These are phyloP conservation scores for Mico argentatus DNA, from an alignment of 2,797 vertebrate genomes.

Conservation along the genomic window DNA sequence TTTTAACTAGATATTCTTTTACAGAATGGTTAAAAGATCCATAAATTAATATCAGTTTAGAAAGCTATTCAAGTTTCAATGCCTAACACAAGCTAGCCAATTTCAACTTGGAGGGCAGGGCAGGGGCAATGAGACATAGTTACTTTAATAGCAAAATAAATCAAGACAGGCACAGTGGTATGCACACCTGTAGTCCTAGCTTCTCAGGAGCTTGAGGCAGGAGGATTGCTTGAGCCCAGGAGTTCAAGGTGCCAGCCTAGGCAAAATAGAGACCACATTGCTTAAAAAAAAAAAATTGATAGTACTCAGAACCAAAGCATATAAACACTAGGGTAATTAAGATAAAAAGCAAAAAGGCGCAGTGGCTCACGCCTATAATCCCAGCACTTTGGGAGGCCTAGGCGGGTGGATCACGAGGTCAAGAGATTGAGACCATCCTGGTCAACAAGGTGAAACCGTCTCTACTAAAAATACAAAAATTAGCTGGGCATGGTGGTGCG, in stretches of 20 bases:
- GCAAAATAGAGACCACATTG: background rate
- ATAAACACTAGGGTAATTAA: constrained; percentile 19
- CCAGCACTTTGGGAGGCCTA: too few species aligned
- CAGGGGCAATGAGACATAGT: background rate
- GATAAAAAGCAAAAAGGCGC: constrained; percentile 12
- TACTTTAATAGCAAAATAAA: constrained; percentile 33
- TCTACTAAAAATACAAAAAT: too few species aligned
- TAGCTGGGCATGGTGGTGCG: too few species aligned
- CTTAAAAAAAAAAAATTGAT: background rate
- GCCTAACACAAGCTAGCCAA: background rate
- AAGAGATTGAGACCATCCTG: too few species aligned
- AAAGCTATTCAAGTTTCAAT: background rate
- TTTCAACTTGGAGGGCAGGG: background rate
- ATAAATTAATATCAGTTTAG: background rate
- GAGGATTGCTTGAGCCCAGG: background rate
- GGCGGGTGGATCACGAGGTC: too few species aligned
- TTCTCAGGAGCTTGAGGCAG: background rate
- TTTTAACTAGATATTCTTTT: constrained; percentile 15
- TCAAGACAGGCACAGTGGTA: background rate
- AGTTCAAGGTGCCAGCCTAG: background rate
- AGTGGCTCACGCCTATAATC: too few species aligned
- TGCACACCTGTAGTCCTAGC: background rate
- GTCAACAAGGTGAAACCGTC: too few species aligned
- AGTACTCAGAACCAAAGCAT: background rate
- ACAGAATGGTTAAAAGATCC: background rate